Percentiles rank a stretch among this genome's conserved stretches.
These are phyloP conservation scores for Prietella phreatophila DNA, from an alignment of 2,113 vertebrate genomes.

Conservation along the genomic window DNA sequence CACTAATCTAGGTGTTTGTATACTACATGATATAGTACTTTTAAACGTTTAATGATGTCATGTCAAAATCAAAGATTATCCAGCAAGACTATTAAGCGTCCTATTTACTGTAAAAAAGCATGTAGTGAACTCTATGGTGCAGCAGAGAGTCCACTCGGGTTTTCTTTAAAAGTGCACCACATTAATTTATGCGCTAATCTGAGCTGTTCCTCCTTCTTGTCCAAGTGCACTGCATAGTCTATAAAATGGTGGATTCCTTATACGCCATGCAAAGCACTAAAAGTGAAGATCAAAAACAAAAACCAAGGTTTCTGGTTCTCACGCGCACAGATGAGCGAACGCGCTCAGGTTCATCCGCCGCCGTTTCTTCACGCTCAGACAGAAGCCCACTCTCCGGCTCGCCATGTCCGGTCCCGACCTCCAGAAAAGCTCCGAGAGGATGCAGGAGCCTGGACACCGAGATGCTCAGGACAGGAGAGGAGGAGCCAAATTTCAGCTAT, in stretches of 20 bases:
- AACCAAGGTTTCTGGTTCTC: constrained; percentile 32
- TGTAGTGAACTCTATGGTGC: background rate
- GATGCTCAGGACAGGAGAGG: background rate
- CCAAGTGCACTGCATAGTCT: background rate
- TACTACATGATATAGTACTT: background rate
- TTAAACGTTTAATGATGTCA: background rate
- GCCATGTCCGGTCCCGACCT: constrained; percentile 57
- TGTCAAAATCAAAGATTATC: background rate
- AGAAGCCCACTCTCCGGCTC: constrained; percentile 70
- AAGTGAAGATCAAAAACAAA: background rate
- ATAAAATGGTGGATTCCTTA: background rate
- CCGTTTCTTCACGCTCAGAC: constrained; percentile 72
- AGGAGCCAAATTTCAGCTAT: background rate
- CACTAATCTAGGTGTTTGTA: background rate
- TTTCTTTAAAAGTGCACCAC: background rate
- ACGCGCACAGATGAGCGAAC: constrained; percentile 71
- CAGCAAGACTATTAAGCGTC: background rate
- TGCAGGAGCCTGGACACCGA: background rate
- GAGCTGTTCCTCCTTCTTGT: background rate
- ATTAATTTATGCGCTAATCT: background rate
- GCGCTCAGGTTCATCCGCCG: constrained; percentile 68
- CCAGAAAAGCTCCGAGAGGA: background rate
- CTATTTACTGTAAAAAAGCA: background rate
- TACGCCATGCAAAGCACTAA: background rate
- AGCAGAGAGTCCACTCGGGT: background rate